Evolutionary conservation across 1,140 invertebrate genomes (phyloP).

Genomic region (Laodelphax striatellus): DNA sequence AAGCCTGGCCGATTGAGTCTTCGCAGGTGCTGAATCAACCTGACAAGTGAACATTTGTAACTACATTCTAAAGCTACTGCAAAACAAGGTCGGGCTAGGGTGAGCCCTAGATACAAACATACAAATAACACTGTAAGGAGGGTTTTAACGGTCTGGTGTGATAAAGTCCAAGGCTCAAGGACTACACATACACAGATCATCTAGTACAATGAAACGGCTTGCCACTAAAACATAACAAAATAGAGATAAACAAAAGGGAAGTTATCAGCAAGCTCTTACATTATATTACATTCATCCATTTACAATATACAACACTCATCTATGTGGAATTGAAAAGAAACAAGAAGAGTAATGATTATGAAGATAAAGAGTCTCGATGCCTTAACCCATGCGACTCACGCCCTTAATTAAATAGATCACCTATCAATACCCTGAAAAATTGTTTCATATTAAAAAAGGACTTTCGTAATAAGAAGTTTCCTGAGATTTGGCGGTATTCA

Average conservation of each 20-base stretch:
- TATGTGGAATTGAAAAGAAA: neutral
- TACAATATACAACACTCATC: constrained; percentile 3
- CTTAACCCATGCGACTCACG: neutral
- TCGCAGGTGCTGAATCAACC: neutral
- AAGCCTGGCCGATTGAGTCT: too few relatives aligned
- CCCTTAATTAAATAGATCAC: too few relatives aligned
- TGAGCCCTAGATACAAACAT: neutral
- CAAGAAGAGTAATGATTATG: neutral
- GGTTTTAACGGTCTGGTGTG: neutral
- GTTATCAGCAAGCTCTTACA: neutral
- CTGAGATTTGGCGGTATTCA: too few relatives aligned
- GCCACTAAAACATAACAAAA: constrained; percentile 1
- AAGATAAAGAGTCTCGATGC: neutral
- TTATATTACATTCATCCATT: neutral
- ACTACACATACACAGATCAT: neutral
- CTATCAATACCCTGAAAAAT: too few relatives aligned
- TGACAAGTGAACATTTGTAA: neutral
- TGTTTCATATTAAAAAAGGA: too few relatives aligned
- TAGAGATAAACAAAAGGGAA: neutral
- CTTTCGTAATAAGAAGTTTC: too few relatives aligned
- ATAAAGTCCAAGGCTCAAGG: neutral
- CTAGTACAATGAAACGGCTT: neutral
- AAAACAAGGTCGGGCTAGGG: neutral
- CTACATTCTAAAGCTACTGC: constrained; percentile 1
- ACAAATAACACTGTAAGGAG: neutral